Evolutionary conservation across 2,888 invertebrate genomes (phyloP), one percentile per base, ranked within the genome.

Genomic region (Steinernema hermaphroditum): DNA sequence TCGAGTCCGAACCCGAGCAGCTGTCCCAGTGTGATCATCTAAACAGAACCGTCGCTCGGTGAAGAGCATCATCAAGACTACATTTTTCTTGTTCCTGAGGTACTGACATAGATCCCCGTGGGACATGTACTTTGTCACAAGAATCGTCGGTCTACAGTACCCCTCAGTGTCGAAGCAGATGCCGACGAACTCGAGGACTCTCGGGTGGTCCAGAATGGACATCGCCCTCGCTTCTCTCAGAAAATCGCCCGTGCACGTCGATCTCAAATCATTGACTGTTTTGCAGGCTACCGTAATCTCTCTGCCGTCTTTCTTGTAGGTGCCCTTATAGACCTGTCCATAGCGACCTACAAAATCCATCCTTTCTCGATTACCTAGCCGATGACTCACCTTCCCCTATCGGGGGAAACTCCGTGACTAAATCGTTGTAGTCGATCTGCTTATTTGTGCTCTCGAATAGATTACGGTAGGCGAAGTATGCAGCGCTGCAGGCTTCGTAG

Each of bases 101-200:
- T 62, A 62, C 1, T 16, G 27, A 29, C 12, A 9, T 8, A 62
- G 32, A 62, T 62, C 62, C 2, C 62, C 62, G 16, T 62, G 9
- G 2, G 1, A 1, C 62, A 62, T 62, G 16, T 27, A 62, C 32
- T 34, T 29, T 16, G 62, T 62, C 62, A 62, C 62, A 29, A 62
- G 32, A 27, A 62, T 32, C 62, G 62, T 29, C 32, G 29, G 62
- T 27, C 29, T 62, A 2, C 14, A 2, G 62, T 62, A 27, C 32
- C 9, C 27, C 1, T 12, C 32, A 2, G 16, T 32, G 32, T 62
- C 62, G 62, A 32, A 62, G 32, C 16, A 32, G 32, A 62, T 32
- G 14, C 62, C 62, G 4, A 62, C 32, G 62, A 62, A 62, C 4
- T 34, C 32, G 4, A 62, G 62, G 1, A 62, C 32, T 62, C 62